phyloP scores from a whole-genome alignment of 2,888 invertebrate genomes.

The Celastrina argiolus region DNA sequence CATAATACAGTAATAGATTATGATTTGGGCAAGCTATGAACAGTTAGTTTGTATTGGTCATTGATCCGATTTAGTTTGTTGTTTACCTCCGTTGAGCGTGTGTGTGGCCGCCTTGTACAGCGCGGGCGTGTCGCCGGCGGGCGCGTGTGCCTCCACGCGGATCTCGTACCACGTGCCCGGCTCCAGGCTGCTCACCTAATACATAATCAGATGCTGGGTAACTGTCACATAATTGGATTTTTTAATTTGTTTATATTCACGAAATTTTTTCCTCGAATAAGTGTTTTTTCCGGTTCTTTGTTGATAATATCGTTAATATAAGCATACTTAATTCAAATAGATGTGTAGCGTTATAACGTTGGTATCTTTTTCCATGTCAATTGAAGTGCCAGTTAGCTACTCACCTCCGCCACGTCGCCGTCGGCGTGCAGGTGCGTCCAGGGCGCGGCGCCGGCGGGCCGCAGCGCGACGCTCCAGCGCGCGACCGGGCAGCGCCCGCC shows the following conservation, averaged over 20 bases:
- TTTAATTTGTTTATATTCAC: too few species aligned
- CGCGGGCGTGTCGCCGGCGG: constrained; percentile 74
- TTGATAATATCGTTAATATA: too few species aligned
- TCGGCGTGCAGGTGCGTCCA: constrained; percentile 56
- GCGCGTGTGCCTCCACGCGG: constrained; percentile 71
- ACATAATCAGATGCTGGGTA: neutral
- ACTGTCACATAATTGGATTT: too few species aligned
- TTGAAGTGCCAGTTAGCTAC: neutral
- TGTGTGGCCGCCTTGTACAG: constrained; percentile 77
- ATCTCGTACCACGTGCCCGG: constrained; percentile 79
- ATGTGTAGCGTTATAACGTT: too few species aligned
- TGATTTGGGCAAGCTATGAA: too few species aligned
- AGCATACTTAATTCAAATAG: too few species aligned
- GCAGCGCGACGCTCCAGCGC: constrained; percentile 79
- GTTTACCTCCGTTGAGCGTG: constrained; percentile 63
- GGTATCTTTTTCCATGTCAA: too few species aligned
- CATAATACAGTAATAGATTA: too few species aligned
- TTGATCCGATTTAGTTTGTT: neutral
- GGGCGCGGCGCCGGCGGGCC: constrained; percentile 43
- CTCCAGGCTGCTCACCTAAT: constrained; percentile 66
- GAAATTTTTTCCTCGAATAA: too few species aligned
- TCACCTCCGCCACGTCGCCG: constrained; percentile 50
- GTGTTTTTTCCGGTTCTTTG: too few species aligned
- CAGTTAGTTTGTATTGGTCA: too few species aligned
- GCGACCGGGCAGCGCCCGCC: constrained; percentile 83